Evolutionary conservation across 2,113 vertebrate genomes (phyloP), one percentile per base, ranked within the genome.

Genomic region (Chaenocephalus aceratus): DNA sequence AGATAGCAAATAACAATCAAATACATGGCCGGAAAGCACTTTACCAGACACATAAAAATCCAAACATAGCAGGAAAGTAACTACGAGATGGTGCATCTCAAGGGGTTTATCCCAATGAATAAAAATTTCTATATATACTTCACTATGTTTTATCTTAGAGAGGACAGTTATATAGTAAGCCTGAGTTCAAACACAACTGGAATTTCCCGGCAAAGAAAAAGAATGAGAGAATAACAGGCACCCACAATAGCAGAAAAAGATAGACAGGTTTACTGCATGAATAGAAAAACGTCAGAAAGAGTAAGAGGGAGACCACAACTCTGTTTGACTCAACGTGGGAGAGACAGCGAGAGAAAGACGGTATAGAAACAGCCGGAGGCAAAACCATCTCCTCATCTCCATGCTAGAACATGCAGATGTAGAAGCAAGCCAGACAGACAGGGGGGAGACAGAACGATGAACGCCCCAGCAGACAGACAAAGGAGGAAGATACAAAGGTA

Each of bases 361-460:
- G 67, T 82, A 87, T 79, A 78, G 74, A 76, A 87, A 85, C 14
- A 82, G 78, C 88, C 81, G 44, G 63, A 66, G 80, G 88, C 88
- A 71, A 83, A 82, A 77, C 61, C 64, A 81, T 86, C 69, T 66
- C 80, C 71, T 84, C 67, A 84, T 86, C 72, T 84, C 75, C 41
- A 73, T 81, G 73, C 64, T 53, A 67, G 66, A 59, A 84, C 75
- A 63, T 57, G 41, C 49, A 75, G 79, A 85, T 78, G 74, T 80
- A 69, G 64, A 60, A 84, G 68, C 0, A 51, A 83, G 79, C 56
- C 64, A 90, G 83, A 75, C 70, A 83, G 77, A 75, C 54, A 80
- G 61, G 48, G 72, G 36, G 56, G 63, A 80, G 68, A 79, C 59
- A 73, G 64, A 73, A 53, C 79, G 84, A 83, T 72, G 75, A 77